phyloP scores from a whole-genome alignment of 2,888 invertebrate genomes.

The Candidula unifasciata region DNA sequence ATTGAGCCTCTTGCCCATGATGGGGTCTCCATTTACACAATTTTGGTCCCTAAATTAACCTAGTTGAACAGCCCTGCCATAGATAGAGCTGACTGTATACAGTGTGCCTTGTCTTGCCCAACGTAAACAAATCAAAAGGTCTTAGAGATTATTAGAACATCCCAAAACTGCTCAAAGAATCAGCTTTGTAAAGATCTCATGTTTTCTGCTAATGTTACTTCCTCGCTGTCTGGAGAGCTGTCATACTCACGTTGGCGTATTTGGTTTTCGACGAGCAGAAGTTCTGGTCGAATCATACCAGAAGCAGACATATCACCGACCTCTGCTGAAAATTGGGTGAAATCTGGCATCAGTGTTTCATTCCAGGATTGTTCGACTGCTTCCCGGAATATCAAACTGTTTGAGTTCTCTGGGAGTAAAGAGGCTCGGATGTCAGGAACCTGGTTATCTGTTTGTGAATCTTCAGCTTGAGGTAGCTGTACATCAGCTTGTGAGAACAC shows the following conservation, averaged over 20 bases:
- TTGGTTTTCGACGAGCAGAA: not conserved
- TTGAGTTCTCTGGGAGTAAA: not conserved
- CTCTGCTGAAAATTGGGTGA: not conserved
- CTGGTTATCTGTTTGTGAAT: not conserved
- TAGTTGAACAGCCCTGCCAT: no score
- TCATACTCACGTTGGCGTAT: not conserved
- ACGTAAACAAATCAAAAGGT: no score
- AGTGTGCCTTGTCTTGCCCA: no score
- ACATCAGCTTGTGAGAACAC: no score
- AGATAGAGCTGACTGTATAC: no score
- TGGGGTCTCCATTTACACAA: no score
- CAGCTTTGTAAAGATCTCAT: no score
- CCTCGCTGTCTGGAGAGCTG: not conserved
- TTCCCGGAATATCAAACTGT: not conserved
- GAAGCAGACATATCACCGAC: not conserved
- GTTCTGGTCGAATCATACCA: not conserved
- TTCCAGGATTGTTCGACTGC: conserved; percentile 17
- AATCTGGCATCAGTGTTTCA: not conserved
- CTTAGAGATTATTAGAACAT: no score
- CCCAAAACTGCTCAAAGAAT: no score
- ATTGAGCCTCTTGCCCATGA: no score
- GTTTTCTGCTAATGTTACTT: not conserved
- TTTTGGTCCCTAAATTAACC: no score
- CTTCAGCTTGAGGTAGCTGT: no score
- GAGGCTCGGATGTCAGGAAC: not conserved